phyloP scores from a whole-genome alignment of 2,113 vertebrate genomes.

The Galeopterus variegatus region DNA sequence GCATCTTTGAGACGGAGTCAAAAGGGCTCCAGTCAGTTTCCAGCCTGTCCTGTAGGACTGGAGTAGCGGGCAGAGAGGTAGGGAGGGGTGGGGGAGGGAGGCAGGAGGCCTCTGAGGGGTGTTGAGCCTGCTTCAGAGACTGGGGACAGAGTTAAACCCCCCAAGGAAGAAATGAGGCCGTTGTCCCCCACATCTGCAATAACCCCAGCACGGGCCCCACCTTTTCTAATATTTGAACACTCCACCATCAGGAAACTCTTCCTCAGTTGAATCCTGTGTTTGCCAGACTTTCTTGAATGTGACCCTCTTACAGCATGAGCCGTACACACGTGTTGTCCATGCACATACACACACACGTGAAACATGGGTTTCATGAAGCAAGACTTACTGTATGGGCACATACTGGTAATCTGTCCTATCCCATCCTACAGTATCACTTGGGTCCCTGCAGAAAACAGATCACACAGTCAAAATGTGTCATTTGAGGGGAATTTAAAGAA shows the following conservation, averaged over 20 bases:
- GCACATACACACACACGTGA: neutral
- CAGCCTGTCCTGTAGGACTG: neutral
- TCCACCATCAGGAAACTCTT: neutral
- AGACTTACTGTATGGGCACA: neutral
- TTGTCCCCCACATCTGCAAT: too few species aligned
- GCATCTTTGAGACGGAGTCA: neutral
- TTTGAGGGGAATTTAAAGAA: neutral
- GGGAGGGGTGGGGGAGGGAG: accelerated
- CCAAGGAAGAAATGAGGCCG: neutral
- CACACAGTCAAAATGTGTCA: neutral
- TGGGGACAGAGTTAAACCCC: neutral
- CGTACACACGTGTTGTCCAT: accelerated
- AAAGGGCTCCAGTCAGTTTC: neutral
- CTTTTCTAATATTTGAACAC: neutral
- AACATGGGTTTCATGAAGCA: too few species aligned
- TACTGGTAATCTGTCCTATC: neutral
- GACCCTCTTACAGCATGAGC: neutral
- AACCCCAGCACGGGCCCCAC: accelerated
- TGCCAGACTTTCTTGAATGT: neutral
- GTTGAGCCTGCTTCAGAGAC: neutral
- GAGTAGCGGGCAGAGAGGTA: neutral
- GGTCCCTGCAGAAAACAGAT: neutral
- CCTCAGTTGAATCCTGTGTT: neutral
- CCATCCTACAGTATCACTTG: too few species aligned
- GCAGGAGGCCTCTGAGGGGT: neutral